Percentiles rank a stretch among this genome's conserved stretches.
These are phyloP conservation scores for Platyrinchus mystaceus DNA, from an alignment of 2,797 vertebrate species.

Conservation along the genomic window DNA sequence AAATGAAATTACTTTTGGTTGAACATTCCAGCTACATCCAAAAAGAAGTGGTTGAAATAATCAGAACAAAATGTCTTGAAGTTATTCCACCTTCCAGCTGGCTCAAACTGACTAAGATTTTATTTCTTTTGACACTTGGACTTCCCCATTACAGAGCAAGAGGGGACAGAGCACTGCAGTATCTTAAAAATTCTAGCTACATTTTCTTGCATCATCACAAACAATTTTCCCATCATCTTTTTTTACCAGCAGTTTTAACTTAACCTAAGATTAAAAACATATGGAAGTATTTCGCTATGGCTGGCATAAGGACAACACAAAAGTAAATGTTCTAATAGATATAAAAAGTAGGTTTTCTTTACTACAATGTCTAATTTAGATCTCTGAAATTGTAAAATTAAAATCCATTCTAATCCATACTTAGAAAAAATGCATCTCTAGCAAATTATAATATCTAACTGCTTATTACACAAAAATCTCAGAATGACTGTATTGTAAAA, in stretches of 20 bases:
- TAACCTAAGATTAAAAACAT: conserved; percentile 38
- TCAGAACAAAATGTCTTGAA: not conserved
- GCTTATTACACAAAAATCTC: conserved; percentile 41
- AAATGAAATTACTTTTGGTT: not conserved
- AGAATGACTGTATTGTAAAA: conserved; percentile 49
- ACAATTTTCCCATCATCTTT: not conserved
- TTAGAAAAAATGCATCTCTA: conserved; percentile 8
- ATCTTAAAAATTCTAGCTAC: not conserved
- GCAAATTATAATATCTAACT: conserved; percentile 46
- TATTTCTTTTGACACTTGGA: not conserved
- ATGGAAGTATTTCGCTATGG: conserved; percentile 8
- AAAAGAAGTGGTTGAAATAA: not conserved
- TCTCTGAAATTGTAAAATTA: conserved; percentile 54
- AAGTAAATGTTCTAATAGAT: not conserved
- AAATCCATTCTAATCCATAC: conserved; percentile 40
- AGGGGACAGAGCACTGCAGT: not conserved
- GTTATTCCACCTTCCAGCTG: not conserved
- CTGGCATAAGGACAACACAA: not conserved
- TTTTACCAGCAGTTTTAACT: not conserved
- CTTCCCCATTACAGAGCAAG: not conserved
- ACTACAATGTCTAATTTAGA: conserved; percentile 47
- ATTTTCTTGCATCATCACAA: not conserved
- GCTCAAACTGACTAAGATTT: not conserved
- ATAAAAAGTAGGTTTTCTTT: conserved; percentile 28
- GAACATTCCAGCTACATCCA: not conserved